Base-by-base conservation (phyloP, 2,797 vertebrate genomes). In the Sus cebifrons region DNA sequence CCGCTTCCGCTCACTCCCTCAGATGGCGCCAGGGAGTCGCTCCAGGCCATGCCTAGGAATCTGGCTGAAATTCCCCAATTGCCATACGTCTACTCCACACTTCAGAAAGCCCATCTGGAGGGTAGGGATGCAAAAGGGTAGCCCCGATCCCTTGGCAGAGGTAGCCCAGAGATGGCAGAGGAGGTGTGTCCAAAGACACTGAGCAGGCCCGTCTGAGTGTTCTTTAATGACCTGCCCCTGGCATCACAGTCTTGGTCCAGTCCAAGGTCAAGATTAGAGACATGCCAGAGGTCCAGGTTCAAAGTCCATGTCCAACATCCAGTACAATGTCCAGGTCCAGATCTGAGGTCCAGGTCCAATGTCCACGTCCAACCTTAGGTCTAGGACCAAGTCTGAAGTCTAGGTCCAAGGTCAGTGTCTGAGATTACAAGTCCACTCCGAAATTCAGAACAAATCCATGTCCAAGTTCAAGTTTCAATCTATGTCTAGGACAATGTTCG, bases 1-100 rank as follows among this genome's bases (percentile, higher is more conserved):
- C 91, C 7, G 2, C 90, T 93, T 89, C 96, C 94, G 70, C 79
- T 94, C 21, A 49, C 67, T 82, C 78, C 64, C 83, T 83, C 93
- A 87, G n/a, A 94, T 52, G 93, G 97, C 82, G 78, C 93, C 92
- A 0, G 58, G 58, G 25, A 89, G 95, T 92, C 89, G 62, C 93
- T 82, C 91, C 75, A 85, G 86, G 71, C 89, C 67, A 68, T 81
- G 75, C 79, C 77, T 49, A 29, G n/a, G 27, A 85, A 70, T 14
- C 54, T 13, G 1, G 71, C 89, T 21, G 15, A 89, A 32, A 67
- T 75, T 56, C 70, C 68, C 91, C 86, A 86, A 4, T 18, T 78
- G 40, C 17, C 40, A n/a, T n/a, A 78, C 18, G 18, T 64, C 84
- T 27, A 89, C 49, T 58, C 81, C 15, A 74, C 10, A 71, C 65